Conservation (phyloP, 92 coral and sea anemone genomes). For the Isaurus tuberculatus region DNA sequence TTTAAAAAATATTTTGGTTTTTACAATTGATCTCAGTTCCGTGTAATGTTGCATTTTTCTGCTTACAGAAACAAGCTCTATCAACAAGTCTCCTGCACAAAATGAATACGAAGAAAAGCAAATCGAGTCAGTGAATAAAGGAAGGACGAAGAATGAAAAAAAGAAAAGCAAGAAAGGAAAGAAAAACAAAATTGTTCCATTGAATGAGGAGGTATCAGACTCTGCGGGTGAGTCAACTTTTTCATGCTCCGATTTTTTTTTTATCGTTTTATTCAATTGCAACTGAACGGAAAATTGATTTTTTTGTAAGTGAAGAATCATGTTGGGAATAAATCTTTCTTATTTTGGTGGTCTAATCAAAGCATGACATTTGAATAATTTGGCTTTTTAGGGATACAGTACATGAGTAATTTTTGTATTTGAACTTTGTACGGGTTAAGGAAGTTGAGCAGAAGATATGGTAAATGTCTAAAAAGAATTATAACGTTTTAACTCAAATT, state of each 20-base stretch:
- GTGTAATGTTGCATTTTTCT: background rate
- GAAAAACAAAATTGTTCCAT: conserved; percentile 3
- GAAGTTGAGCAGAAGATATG: no score
- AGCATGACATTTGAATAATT: no score
- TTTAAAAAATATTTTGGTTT: background rate
- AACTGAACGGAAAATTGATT: no score
- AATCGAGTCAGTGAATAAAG: background rate
- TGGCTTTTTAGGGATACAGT: no score
- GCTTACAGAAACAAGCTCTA: background rate
- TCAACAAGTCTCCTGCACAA: background rate
- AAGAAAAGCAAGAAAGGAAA: background rate
- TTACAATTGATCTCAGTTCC: background rate
- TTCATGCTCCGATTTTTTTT: no score
- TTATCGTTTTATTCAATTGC: background rate
- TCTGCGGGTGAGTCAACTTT: background rate
- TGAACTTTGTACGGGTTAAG: no score
- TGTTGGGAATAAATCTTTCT: no score
- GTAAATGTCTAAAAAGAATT: no score
- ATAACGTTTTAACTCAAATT: no score
- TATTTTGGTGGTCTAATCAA: no score
- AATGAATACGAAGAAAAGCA: background rate
- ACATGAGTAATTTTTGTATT: no score
- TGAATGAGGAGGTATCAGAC: background rate
- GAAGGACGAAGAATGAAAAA: conserved; percentile 2
- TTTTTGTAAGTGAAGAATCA: no score